Evolutionary conservation across 2,113 vertebrate species (phyloP).

Genomic region (Equus przewalskii): DNA sequence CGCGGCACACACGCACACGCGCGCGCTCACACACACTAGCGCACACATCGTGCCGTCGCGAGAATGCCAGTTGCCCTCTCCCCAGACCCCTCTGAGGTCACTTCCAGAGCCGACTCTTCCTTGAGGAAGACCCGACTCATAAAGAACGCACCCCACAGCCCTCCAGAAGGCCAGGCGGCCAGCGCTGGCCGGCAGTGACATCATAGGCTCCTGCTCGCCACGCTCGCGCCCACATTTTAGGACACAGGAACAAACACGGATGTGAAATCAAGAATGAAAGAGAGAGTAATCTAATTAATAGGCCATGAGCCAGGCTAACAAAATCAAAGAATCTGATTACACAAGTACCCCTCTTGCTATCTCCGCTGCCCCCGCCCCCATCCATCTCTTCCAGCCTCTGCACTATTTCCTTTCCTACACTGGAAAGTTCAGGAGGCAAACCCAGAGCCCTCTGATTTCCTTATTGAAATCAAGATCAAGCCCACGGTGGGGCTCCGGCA

Average conservation of each 20-base stretch:
- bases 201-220: constrained; percentile 79
- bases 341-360: constrained; percentile 69
- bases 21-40: background rate
- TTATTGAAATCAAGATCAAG: constrained; percentile 69
- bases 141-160: constrained; percentile 45
- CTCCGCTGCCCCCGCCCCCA: constrained; percentile 69
- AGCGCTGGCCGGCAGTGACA: constrained; percentile 79
- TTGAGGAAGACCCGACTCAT: constrained; percentile 61
- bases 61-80: constrained; percentile 46
- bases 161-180: constrained; percentile 79
- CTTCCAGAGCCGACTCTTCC: constrained; percentile 74
- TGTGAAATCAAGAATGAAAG: constrained; percentile 84
- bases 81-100: constrained; percentile 83
- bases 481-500: background rate
- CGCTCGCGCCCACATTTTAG: constrained; percentile 78
- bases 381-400: constrained; percentile 47
- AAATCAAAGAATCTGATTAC: constrained; percentile 82
- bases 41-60: background rate
- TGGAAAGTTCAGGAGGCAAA: constrained; percentile 78
- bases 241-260: constrained; percentile 82
- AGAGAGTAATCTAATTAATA: constrained; percentile 84
- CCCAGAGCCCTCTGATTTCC: constrained; percentile 67
- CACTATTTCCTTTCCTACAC: constrained; percentile 66
- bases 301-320: constrained; percentile 84
- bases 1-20: background rate